Evolutionary conservation across 2,888 invertebrate species (phyloP).

Genomic region (Synergus japonicus): DNA sequence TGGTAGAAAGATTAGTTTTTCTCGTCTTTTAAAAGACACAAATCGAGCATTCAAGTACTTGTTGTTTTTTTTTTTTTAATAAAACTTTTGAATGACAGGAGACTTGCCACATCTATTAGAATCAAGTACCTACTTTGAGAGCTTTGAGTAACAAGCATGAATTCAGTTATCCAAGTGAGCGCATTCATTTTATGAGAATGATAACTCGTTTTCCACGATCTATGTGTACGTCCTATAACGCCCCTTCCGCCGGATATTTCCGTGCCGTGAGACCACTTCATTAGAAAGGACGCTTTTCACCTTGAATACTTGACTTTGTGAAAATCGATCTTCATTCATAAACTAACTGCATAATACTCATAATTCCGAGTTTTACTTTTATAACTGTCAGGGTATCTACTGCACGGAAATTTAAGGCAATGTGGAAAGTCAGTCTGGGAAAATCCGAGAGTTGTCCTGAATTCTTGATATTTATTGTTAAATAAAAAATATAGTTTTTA

Average conservation of each 20-base stretch:
- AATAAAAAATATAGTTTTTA: too few species aligned
- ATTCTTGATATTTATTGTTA: too few species aligned
- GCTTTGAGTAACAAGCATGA: slow-evolving; percentile 6
- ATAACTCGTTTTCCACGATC: slow-evolving; percentile 19
- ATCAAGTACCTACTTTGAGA: background rate
- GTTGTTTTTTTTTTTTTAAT: background rate
- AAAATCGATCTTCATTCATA: slow-evolving; percentile 20
- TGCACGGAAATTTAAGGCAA: too few species aligned
- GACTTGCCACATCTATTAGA: background rate
- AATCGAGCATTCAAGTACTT: background rate
- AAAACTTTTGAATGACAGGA: background rate
- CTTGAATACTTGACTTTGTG: slow-evolving; percentile 17
- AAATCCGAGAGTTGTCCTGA: too few species aligned
- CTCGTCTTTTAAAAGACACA: background rate
- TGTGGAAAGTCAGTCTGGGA: too few species aligned
- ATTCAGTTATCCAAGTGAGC: slow-evolving; percentile 10
- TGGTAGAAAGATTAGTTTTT: background rate
- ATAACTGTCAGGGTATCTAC: too few species aligned
- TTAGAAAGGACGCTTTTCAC: slow-evolving; percentile 31
- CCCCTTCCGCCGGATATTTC: slow-evolving; percentile 36
- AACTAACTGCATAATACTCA: slow-evolving; percentile 14
- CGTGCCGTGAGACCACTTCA: slow-evolving; percentile 28
- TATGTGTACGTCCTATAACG: slow-evolving; percentile 1
- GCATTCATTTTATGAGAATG: slow-evolving; percentile 7
- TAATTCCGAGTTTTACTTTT: background rate